Evolutionary conservation across 2,113 vertebrate genomes (phyloP), one percentile per base, ranked within the genome.

Genomic region (Gyps fulvus): DNA sequence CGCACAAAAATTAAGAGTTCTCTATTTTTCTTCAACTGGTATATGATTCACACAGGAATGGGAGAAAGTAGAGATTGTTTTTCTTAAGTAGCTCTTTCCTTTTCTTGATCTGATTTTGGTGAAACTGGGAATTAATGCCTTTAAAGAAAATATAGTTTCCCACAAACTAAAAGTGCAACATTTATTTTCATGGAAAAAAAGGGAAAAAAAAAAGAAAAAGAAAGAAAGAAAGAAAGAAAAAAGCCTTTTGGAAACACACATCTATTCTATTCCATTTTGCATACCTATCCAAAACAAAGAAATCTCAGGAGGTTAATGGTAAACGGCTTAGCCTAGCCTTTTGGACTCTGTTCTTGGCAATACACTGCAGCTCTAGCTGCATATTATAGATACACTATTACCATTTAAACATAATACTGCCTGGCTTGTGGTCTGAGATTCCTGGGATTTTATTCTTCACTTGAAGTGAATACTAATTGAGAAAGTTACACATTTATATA

Each of bases 401-500:
- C 69, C 49, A 92, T 94, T 97, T 89, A 89, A 95, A 96, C 95
- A 93, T 94, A 80, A 91, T 90, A 67, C 50, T 62, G 61, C 45
- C 43, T 87, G 40, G 78, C 76, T 70, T 93, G 82, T 95, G 89
- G 69, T 87, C 73, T 79, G 49, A 63, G 65, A 92, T 94, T 87
- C 88, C 78, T 90, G 54, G 87, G 95, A 93, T 89, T 94, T 96
- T 91, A 90, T 83, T 95, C 74, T 94, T 91, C 87, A 94, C 94
- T 95, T 95, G 83, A 94, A 89, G 62, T 90, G 91, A 97, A 96
- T 90, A 59, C 47, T 96, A 95, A 96, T 95, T 94, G 89, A 90
- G 89, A 95, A 97, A 95, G 96, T 94, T 90, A 87, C 82, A 85
- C 87, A 95, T 93, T 96, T 90, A 83, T 89, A 87, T 38, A 88